Percentiles rank a stretch among this genome's conserved stretches.
Conservation (phyloP, 2,797 vertebrate species). For the Danionella dracula region DNA sequence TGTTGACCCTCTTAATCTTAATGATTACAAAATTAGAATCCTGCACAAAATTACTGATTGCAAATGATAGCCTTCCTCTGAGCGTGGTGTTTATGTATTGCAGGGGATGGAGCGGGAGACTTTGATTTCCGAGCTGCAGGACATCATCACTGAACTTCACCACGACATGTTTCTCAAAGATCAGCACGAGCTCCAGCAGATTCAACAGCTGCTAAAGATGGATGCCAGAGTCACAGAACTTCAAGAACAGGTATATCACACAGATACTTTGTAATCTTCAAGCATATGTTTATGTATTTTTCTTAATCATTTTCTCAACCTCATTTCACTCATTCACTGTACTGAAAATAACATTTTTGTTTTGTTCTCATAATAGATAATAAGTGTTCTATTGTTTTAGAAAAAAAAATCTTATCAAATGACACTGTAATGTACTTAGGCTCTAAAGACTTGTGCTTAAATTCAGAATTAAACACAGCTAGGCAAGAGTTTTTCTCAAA, state of each 20-base stretch:
- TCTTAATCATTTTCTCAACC: no score
- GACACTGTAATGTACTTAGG: no score
- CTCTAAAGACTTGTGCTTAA: no score
- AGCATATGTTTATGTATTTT: no score
- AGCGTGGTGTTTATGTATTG: not conserved
- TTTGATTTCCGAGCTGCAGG: constrained; percentile 53
- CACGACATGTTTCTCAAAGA: constrained; percentile 53
- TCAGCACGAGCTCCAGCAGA: constrained; percentile 45
- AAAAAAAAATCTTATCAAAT: no score
- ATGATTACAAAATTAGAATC: constrained; percentile 1
- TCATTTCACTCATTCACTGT: no score
- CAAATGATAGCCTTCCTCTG: not conserved
- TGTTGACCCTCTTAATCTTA: constrained; percentile 19
- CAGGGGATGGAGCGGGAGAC: constrained; percentile 53
- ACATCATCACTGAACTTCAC: constrained; percentile 51
- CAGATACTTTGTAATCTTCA: no score
- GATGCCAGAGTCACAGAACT: constrained; percentile 49
- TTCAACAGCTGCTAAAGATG: constrained; percentile 49
- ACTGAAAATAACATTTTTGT: no score
- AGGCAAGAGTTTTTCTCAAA: no score
- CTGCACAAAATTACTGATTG: not conserved
- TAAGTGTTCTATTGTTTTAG: no score
- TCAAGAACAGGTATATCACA: constrained; percentile 37
- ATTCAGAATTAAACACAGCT: no score
- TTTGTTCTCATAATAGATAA: no score